Conservation (phyloP, 1,140 invertebrate genomes). For the Caenorhabditis remanei region DNA sequence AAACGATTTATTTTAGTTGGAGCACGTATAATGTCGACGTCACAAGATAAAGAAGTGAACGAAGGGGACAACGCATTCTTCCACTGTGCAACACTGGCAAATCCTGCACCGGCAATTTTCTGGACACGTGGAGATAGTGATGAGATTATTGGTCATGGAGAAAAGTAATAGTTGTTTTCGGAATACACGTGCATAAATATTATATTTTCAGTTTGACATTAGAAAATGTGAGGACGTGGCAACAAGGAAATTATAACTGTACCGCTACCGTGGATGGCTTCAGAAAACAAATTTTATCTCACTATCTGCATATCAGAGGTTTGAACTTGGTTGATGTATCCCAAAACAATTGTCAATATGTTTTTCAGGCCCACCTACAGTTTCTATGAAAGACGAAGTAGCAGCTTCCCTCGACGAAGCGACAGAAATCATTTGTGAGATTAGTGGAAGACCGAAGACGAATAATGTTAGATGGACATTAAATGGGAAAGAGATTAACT, state of each 20-base stretch:
- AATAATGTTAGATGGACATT: conserved; percentile 64
- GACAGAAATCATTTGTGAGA: conserved; percentile 59
- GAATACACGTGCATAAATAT: neutral
- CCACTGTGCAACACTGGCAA: conserved; percentile 73
- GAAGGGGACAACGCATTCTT: conserved; percentile 71
- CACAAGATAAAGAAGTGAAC: conserved; percentile 71
- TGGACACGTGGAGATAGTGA: conserved; percentile 69
- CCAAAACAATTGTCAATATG: neutral
- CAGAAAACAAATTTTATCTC: conserved; percentile 64
- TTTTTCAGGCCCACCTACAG: conserved; percentile 60
- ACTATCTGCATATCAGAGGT: conserved; percentile 72
- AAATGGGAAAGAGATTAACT: conserved; percentile 62
- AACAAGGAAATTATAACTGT: conserved; percentile 72
- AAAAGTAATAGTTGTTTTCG: conserved; percentile 60
- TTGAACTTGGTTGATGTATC: conserved; percentile 8
- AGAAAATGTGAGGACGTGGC: conserved; percentile 70
- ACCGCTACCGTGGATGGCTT: conserved; percentile 67
- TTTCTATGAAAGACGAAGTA: conserved; percentile 56
- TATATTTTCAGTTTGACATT: conserved; percentile 70
- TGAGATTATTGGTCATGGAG: conserved; percentile 66
- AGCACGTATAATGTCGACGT: conserved; percentile 74
- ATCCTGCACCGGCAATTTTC: conserved; percentile 71
- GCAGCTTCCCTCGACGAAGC: conserved; percentile 50
- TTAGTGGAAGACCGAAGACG: conserved; percentile 64
- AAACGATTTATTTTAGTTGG: conserved; percentile 65